Evolutionary conservation across 2,113 vertebrate species (phyloP).

Genomic region (Bos taurus): ARS-UCD2.0 NC_037330.1:116776501-116777000

Average conservation of each 20-base stretch:
- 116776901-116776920: not conserved
- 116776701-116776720: rapidly evolving
- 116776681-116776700: not conserved
- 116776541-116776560: not conserved
- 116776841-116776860: rapidly evolving
- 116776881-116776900: too few relatives aligned
- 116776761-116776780: not conserved
- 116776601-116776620: not conserved
- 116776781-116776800: rapidly evolving
- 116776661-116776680: not conserved
- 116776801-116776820: too few relatives aligned
- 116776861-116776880: too few relatives aligned
- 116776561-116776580: not conserved
- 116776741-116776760: too few relatives aligned
- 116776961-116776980: rapidly evolving
- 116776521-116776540: not conserved
- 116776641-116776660: not conserved
- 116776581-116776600: not conserved
- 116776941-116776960: not conserved
- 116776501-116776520: not conserved
- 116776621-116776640: not conserved
- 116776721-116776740: not conserved
- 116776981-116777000: not conserved
- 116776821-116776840: too few relatives aligned
- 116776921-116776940: too few relatives aligned